Base-by-base conservation (phyloP, 1,140 invertebrate genomes). In the Papilio polytes region DNA sequence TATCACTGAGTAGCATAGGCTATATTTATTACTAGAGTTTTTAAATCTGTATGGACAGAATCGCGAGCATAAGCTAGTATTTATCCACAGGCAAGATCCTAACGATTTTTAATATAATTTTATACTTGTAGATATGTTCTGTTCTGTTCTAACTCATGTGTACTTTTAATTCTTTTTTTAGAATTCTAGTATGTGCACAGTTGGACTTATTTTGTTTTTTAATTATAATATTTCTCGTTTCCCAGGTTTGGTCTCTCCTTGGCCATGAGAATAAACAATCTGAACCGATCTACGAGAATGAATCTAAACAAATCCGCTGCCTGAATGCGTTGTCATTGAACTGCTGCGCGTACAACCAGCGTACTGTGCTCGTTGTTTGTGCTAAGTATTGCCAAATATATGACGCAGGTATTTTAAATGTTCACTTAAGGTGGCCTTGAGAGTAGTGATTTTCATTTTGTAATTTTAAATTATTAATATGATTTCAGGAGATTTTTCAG, bases 371-470 rank as follows among this genome's bases (percentile, higher is more conserved):
- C 1, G 98, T 99, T 59, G 98, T 99, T 0, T 99, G 98, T 91
- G 97, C 98, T 1, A 99, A 99, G 89, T 99, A 98, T 95, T 99
- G 99, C 98, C 99, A 99, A 96, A 99, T 99, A 93, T 97, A 97
- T 86, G 96, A 97, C 89, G 96, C 96, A n/a, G 53, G 53, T 18
- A 41, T 41, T 41, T 41, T 41, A 3, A 36, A 36, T 36, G 31
- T 36, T 36, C 31, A 36, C 31, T 36, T 3, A 36, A 22, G 96
- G 96, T 96, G 31, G 86, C 31, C 9, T 10, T 13, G 9, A 48
- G 46, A 48, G 46, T 48, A 18, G n/a, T 53, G 1, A 6, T 53
- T n/a, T 20, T 56, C 8, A 20, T 56, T 20, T 56, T 56, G 53
- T 20, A 20, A 15, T 26, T 31, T 31, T 36, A 4, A 26, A 15